Percentiles rank a stretch among this genome's conserved stretches.
Evolutionary conservation across 2,797 vertebrate species (phyloP).

Genomic region (Epinephelus malabaricus): DNA sequence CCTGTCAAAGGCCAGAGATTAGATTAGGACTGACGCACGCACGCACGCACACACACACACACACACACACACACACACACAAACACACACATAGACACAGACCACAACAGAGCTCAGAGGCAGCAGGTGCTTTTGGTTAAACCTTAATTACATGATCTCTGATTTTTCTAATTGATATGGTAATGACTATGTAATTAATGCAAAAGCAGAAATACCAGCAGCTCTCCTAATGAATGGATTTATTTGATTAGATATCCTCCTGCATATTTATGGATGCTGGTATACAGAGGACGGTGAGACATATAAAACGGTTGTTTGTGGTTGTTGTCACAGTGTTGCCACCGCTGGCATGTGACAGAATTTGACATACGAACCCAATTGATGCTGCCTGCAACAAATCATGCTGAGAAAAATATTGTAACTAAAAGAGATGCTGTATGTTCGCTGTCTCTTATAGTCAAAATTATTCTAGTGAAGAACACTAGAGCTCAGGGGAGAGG

Average conservation of each 20-base stretch:
- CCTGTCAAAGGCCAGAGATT: slow-evolving; percentile 82
- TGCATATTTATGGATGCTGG: slow-evolving; percentile 83
- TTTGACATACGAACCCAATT: slow-evolving; percentile 19
- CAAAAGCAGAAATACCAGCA: slow-evolving; percentile 88
- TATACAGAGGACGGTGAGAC: slow-evolving; percentile 57
- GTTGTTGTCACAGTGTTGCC: slow-evolving; percentile 60
- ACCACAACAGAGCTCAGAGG: slow-evolving; percentile 69
- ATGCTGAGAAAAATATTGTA: neutral
- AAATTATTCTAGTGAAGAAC: neutral
- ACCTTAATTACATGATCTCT: slow-evolving; percentile 91
- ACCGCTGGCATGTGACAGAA: slow-evolving; percentile 15
- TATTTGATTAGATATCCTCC: slow-evolving; percentile 87
- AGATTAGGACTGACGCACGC: slow-evolving; percentile 75
- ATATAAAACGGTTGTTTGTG: slow-evolving; percentile 63
- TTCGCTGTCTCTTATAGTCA: neutral
- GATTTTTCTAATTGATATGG: slow-evolving; percentile 91
- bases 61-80: slow-evolving; percentile 55
- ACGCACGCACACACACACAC: neutral
- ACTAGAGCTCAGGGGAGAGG: neutral
- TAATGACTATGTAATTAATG: slow-evolving; percentile 91
- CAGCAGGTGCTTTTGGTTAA: slow-evolving; percentile 90
- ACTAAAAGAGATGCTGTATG: neutral
- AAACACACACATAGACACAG: slow-evolving; percentile 49
- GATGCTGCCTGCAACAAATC: slow-evolving; percentile 4
- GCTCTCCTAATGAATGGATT: slow-evolving; percentile 87